phyloP scores from a whole-genome alignment of 2,113 vertebrate species.

The Cranoglanis bouderius region DNA sequence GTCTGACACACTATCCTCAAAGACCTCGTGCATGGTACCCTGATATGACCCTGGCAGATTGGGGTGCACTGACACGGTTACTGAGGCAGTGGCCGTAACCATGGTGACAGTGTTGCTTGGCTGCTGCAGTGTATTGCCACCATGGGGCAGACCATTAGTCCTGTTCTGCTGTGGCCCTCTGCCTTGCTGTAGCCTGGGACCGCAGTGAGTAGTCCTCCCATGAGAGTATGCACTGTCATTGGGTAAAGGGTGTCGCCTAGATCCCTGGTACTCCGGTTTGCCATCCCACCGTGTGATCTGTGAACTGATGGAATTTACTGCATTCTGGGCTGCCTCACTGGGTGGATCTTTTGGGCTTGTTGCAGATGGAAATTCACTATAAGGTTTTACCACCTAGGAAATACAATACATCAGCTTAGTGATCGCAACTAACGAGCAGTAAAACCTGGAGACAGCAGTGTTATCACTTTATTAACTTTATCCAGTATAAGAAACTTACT shows the following conservation, averaged over 20 bases:
- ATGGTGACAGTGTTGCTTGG: slow-evolving; percentile 78
- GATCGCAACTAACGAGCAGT: neutral
- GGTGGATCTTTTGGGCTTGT: slow-evolving; percentile 60
- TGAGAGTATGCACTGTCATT: slow-evolving; percentile 68
- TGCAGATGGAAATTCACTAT: slow-evolving; percentile 70
- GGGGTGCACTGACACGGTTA: slow-evolving; percentile 90
- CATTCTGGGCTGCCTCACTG: slow-evolving; percentile 66
- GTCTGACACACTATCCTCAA: slow-evolving; percentile 75
- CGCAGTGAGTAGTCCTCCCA: slow-evolving; percentile 69
- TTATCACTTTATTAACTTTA: neutral
- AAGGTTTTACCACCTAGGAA: slow-evolving; percentile 81
- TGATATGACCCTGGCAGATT: slow-evolving; percentile 84
- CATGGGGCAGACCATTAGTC: slow-evolving; percentile 75
- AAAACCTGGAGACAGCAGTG: neutral
- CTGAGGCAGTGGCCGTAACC: slow-evolving; percentile 89
- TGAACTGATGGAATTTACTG: slow-evolving; percentile 66
- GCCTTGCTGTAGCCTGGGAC: slow-evolving; percentile 64
- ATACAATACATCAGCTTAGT: neutral
- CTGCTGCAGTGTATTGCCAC: slow-evolving; percentile 63
- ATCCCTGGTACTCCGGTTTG: slow-evolving; percentile 64
- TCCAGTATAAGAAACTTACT: slow-evolving; percentile 62
- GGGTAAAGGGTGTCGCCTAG: slow-evolving; percentile 65
- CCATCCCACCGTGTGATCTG: slow-evolving; percentile 72
- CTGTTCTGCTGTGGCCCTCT: slow-evolving; percentile 74
- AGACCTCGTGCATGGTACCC: slow-evolving; percentile 81